A percentile compares a stretch with the other conserved stretches of the same genome.
Evolutionary conservation across 2,888 invertebrate genomes (phyloP).

Genomic region (Himalopsyche anomala): DNA sequence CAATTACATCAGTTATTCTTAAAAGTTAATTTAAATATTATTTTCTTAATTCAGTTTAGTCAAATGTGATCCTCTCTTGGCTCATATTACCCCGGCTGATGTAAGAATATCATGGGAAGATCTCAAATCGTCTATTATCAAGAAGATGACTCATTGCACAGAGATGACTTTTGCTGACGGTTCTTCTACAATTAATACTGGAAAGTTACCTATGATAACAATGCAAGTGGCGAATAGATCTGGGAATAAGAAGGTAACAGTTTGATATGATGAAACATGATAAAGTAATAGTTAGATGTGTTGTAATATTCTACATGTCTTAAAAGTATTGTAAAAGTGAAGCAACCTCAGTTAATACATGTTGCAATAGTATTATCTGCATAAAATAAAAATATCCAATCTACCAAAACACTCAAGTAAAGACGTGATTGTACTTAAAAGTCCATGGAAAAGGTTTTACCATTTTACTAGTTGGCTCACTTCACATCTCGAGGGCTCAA

Average conservation of each 20-base stretch:
- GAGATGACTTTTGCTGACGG: conserved; percentile 79
- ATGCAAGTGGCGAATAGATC: conserved; percentile 87
- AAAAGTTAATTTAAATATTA: background rate
- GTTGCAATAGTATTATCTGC: too few relatives aligned
- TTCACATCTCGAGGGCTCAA: too few relatives aligned
- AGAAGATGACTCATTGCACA: conserved; percentile 84
- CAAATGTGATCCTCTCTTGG: conserved; percentile 75
- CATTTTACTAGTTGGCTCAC: too few relatives aligned
- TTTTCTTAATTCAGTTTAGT: conserved; percentile 73
- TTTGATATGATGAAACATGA: background rate
- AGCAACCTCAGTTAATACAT: too few relatives aligned
- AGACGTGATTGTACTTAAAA: too few relatives aligned
- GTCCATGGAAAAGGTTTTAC: too few relatives aligned
- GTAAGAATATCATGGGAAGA: conserved; percentile 82
- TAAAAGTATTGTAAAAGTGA: too few relatives aligned
- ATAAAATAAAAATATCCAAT: too few relatives aligned
- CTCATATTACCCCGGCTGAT: conserved; percentile 70
- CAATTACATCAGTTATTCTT: background rate
- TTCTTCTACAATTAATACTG: conserved; percentile 75
- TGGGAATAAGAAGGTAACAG: conserved; percentile 89
- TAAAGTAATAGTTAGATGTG: too few relatives aligned
- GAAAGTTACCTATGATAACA: conserved; percentile 86
- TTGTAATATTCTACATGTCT: too few relatives aligned
- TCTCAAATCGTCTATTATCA: conserved; percentile 80
- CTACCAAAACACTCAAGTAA: too few relatives aligned